Conservation (phyloP, 2,113 vertebrate species). For the Scomber japonicus region DNA sequence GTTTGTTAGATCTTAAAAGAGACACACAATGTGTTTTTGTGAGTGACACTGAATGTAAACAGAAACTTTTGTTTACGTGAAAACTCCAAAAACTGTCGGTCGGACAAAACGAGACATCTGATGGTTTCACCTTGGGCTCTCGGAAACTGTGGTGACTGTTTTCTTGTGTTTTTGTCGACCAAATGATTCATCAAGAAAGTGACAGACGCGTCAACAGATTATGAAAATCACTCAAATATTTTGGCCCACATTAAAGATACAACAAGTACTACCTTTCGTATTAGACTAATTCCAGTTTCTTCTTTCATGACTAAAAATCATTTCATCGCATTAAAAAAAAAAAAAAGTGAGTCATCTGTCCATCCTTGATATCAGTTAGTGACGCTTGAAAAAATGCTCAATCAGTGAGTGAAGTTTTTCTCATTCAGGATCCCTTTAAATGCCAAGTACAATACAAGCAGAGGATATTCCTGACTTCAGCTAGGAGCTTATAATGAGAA, state of each 20-base stretch:
- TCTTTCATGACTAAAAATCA: neutral
- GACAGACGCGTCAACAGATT: neutral
- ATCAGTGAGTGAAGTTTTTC: neutral
- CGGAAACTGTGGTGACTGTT: neutral
- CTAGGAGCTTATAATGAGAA: slow-evolving; percentile 34
- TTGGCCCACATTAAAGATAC: neutral
- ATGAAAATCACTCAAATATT: neutral
- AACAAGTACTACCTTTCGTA: neutral
- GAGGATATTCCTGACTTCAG: slow-evolving; percentile 5
- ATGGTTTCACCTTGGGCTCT: neutral
- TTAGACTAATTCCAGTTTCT: neutral
- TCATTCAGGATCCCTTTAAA: neutral
- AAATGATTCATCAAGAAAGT: neutral
- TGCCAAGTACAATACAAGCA: slow-evolving; percentile 1
- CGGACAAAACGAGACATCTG: neutral
- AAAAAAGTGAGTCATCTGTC: neutral
- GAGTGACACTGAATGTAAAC: too few relatives aligned
- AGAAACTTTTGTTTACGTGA: too few relatives aligned
- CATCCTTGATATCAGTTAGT: neutral
- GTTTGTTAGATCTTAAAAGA: too few relatives aligned
- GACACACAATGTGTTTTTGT: too few relatives aligned
- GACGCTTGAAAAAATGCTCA: neutral
- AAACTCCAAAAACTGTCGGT: neutral
- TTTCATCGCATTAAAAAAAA: neutral
- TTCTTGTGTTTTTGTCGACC: neutral